Evolutionary conservation across 2,113 vertebrate species (phyloP).

Genomic region (Passer domesticus): DNA sequence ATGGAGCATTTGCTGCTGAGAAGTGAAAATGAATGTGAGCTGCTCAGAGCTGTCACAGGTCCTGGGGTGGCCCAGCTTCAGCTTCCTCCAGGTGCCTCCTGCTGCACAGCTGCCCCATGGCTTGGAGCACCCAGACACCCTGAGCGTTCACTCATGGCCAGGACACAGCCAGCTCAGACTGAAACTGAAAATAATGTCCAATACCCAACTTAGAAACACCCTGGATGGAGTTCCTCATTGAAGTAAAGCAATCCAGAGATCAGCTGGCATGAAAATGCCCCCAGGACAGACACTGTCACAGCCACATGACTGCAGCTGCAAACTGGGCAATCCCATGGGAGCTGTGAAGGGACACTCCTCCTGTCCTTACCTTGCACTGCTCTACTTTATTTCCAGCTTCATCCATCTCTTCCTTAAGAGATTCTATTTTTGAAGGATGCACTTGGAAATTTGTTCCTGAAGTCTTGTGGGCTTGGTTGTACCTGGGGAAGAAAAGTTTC

Average conservation of each 20-base stretch:
- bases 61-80: background rate
- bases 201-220: background rate
- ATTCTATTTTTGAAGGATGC: slow-evolving; percentile 95
- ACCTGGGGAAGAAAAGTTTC: slow-evolving; percentile 72
- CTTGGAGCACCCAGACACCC: background rate
- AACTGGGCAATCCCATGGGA: background rate
- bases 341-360: background rate
- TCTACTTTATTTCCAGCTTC: slow-evolving; percentile 98
- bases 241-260: background rate
- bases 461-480: slow-evolving; percentile 97
- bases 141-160: background rate
- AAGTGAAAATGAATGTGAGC: background rate
- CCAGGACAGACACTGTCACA: background rate
- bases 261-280: background rate
- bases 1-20: background rate
- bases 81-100: background rate
- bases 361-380: slow-evolving; percentile 88
- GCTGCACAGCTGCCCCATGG: background rate
- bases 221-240: background rate
- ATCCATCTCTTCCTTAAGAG: slow-evolving; percentile 96
- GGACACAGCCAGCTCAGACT: background rate
- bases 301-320: background rate
- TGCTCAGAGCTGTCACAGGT: background rate
- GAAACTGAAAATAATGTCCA: background rate
- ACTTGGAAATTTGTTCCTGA: slow-evolving; percentile 97